phyloP scores from a whole-genome alignment of 1,140 invertebrate species.

The Cyclina sinensis region DNA sequence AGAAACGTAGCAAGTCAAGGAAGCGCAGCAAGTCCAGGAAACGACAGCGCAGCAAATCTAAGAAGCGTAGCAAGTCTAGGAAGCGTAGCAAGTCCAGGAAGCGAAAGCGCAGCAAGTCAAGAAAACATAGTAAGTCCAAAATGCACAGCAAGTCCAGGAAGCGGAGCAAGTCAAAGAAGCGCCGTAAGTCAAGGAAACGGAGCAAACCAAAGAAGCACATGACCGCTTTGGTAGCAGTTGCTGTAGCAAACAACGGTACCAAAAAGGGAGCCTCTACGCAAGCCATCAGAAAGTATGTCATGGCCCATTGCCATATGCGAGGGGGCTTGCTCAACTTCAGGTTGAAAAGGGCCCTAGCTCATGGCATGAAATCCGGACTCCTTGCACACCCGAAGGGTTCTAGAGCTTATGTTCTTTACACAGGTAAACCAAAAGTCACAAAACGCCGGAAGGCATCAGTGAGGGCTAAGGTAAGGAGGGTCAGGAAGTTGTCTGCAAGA shows the following conservation, averaged over 20 bases:
- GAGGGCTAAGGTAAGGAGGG: conserved; percentile 16
- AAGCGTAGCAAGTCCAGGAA: no score
- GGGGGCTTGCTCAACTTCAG: conserved; percentile 33
- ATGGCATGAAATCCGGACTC: not conserved
- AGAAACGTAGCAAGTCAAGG: not conserved
- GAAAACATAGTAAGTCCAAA: no score
- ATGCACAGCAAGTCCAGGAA: no score
- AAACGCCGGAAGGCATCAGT: not conserved
- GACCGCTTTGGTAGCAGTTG: no score
- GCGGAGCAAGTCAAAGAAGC: no score
- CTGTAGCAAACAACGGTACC: no score
- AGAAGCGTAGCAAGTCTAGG: no score
- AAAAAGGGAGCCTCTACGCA: conserved; percentile 35
- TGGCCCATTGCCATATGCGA: conserved; percentile 26
- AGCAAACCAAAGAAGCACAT: no score
- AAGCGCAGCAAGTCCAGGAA: no score
- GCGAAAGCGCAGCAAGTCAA: no score
- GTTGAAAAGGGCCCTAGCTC: conserved; percentile 1
- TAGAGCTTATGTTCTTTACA: not conserved
- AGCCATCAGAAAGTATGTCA: conserved; percentile 49
- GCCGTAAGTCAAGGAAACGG: no score
- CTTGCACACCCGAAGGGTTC: conserved; percentile 36
- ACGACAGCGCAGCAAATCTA: no score
- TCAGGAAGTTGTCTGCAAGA: conserved; percentile 37
- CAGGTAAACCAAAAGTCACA: not conserved